phyloP scores from a whole-genome alignment of 1,140 invertebrate genomes.

The Chironomus striatipennis region DNA sequence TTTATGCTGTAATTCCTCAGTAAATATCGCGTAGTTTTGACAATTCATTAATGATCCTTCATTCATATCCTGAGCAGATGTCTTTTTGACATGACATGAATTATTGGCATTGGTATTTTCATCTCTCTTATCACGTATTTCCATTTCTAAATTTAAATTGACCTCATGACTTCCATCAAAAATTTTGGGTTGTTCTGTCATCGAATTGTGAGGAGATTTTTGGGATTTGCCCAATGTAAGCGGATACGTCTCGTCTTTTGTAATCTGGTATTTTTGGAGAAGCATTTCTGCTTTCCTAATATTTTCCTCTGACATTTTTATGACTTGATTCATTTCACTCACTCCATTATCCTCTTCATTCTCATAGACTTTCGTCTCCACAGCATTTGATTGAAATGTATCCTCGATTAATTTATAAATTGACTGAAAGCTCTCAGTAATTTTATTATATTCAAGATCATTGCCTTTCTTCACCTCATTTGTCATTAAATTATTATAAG shows the following conservation, averaged over 20 bases:
- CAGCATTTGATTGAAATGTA: neutral
- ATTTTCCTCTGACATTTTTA: neutral
- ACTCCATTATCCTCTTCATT: neutral
- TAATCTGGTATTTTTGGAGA: neutral
- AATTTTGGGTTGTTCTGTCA: neutral
- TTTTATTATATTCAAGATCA: neutral
- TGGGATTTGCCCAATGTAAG: neutral
- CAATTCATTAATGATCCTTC: neutral
- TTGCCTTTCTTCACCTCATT: neutral
- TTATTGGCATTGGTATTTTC: too few species aligned
- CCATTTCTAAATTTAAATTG: too few species aligned
- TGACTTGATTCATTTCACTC: neutral
- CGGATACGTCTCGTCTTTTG: neutral
- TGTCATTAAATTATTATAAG: neutral
- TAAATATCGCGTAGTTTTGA: neutral
- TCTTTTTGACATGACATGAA: too few species aligned
- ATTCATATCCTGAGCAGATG: neutral
- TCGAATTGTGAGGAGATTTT: neutral
- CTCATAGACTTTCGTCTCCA: neutral
- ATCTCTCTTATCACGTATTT: too few species aligned
- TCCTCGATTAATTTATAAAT: neutral
- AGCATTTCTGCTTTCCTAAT: neutral
- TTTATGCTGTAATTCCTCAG: neutral
- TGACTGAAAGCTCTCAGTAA: neutral
- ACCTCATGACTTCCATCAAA: too few species aligned